Evolutionary conservation across 2,797 vertebrate species (phyloP), one percentile per base, ranked within the genome.

Genomic region (Enteromius fasciolatus): DNA sequence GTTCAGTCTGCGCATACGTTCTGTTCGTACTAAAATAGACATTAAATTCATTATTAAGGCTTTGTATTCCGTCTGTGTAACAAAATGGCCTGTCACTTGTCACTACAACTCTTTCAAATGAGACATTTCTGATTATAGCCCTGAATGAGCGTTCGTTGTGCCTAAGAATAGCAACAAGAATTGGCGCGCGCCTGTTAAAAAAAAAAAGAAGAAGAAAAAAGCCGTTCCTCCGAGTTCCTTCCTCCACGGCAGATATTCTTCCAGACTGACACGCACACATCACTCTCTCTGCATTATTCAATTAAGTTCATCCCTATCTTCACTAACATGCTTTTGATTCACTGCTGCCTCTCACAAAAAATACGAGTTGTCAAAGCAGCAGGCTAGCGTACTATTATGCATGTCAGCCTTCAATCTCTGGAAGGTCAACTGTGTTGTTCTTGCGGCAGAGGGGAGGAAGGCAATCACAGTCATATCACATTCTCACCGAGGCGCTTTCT

Each of bases 381-480:
- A 64, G 73, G 68, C 70, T 76, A 54, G 44, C 18, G 36, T 18
- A 44, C 48, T 48, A 25, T 81, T 66, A 69, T 54, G 23, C 67
- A 67, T 72, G 68, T 76, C 86, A 77, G 61, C 57, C 82, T 52
- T 87, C 68, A 81, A 84, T 88, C 83, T 76, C 66, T 9, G 68
- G 83, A 85, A 87, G 86, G 87, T 88, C 86, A 78, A 36, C 66
- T 25, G 70, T 78, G 75, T 75, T 82, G 82, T 82, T 82, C 50
- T 25, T 52, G 77, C 25, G 36, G 70, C 59, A 33, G 33, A 63
- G 80, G 59, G 69, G 69, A 61, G 72, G 82, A 54, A 69, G 66
- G 54, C 18, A 69, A 76, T 76, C 76, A 76, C 50, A 76, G 52
- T 59, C 77, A 68, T 80, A 67, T 82, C 76, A 63, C 67, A 63